Evolutionary conservation across 92 coral and sea anemone species (phyloP), one percentile per base, ranked within the genome.

Genomic region (Chrysogorgia sp.): DNA sequence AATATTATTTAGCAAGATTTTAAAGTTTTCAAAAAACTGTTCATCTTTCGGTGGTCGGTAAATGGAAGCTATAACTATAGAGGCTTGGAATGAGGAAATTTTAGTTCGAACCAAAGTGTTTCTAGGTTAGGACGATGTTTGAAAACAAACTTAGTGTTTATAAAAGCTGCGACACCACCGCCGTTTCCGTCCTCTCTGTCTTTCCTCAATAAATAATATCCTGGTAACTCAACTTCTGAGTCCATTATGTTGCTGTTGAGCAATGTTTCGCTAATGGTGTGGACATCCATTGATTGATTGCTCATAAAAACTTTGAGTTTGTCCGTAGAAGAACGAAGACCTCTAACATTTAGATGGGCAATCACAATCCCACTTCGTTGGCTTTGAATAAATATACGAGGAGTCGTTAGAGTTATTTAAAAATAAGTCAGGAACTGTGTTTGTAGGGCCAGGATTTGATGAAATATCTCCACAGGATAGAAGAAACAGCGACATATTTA

Each of bases 271-370:
- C 63, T 82, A 25, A 74, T 32, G 4, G 67, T 82, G 47, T 72
- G 40, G 48, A 82, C 75, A 49, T 82, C 86, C 29, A 74, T 52
- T 45, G 62, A 41, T 13, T 74, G 82, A 17, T 82, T 82, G 48
- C 29, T 82, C 75, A 75, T 74, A 32, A 82, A 82, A 60, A 81
- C 58, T n/a, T n/a, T n/a, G n/a, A n/a, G n/a, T n/a, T n/a, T n/a
- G n/a, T n/a, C n/a, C n/a, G n/a, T n/a, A n/a, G 55, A 47, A 82
- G 57, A n/a, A n/a, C n/a, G n/a, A n/a, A n/a, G n/a, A n/a, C n/a
- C n/a, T n/a, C n/a, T n/a, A n/a, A n/a, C n/a, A n/a, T n/a, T n/a
- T n/a, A n/a, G n/a, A n/a, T n/a, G n/a, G n/a, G n/a, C n/a, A n/a
- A n/a, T n/a, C n/a, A 26, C 75, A 74, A 45, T 82, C 82, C 29